These are phyloP conservation scores for Dioctria rufipes DNA, from an alignment of 2,888 invertebrate species.

Conservation along the genomic window DNA sequence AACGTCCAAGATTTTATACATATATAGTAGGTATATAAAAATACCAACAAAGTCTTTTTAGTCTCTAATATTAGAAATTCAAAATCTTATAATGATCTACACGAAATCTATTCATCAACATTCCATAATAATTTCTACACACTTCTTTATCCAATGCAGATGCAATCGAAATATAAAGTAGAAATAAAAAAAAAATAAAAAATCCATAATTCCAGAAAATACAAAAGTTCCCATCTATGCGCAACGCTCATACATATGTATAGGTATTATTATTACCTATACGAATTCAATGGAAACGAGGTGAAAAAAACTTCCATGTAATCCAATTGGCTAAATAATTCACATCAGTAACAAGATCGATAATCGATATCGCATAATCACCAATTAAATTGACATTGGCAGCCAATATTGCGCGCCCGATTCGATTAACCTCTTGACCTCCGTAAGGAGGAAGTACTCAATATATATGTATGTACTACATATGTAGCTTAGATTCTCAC, in stretches of 20 bases:
- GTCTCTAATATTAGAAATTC: too few relatives aligned
- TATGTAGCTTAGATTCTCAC: neutral
- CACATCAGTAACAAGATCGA: conserved; percentile 28
- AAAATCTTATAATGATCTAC: conserved; percentile 11
- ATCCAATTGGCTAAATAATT: conserved; percentile 16
- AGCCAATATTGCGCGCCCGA: conserved; percentile 32
- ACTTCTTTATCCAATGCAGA: neutral
- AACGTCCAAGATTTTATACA: too few relatives aligned
- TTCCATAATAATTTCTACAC: conserved; percentile 20
- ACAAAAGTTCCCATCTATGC: conserved; percentile 12
- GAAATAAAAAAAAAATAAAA: conserved; percentile 23
- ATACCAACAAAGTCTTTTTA: too few relatives aligned
- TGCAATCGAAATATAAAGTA: conserved; percentile 3
- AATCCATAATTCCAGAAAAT: conserved; percentile 11
- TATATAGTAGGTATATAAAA: too few relatives aligned
- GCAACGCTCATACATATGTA: neutral
- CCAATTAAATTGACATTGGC: conserved; percentile 51
- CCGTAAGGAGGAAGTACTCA: conserved; percentile 31
- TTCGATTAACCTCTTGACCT: conserved; percentile 39
- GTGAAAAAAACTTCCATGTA: conserved; percentile 6
- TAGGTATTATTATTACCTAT: neutral
- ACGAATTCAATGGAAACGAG: conserved; percentile 14
- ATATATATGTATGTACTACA: neutral
- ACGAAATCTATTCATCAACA: conserved; percentile 29
- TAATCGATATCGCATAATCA: conserved; percentile 43